phyloP scores from a whole-genome alignment of 2,113 vertebrate genomes.

The Mionectes macconnelli region DNA sequence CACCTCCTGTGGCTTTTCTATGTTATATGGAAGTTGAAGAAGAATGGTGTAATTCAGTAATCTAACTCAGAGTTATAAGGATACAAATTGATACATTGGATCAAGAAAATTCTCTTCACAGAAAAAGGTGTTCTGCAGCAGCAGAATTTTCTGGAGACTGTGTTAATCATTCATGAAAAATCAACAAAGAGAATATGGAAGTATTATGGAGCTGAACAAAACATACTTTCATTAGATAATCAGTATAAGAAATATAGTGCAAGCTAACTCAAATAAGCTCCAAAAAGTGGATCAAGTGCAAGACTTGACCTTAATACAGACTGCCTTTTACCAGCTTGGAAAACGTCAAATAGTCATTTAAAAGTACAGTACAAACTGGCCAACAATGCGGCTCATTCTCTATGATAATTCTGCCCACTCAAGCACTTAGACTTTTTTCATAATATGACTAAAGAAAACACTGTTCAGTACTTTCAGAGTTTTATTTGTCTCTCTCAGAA shows the following conservation, averaged over 20 bases:
- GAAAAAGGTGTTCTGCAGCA: neutral
- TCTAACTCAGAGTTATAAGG: neutral
- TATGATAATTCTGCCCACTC: neutral
- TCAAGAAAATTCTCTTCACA: neutral
- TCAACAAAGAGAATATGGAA: neutral
- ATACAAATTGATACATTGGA: neutral
- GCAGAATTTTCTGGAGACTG: constrained; percentile 3
- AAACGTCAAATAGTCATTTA: neutral
- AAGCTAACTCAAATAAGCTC: neutral
- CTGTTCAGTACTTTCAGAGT: neutral
- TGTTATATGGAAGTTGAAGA: constrained; percentile 33
- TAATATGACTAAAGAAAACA: neutral
- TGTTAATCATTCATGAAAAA: constrained; percentile 6
- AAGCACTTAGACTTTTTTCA: neutral
- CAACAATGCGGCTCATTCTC: neutral
- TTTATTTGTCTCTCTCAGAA: neutral
- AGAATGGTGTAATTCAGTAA: constrained; percentile 28
- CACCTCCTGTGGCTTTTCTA: neutral
- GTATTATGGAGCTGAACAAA: neutral
- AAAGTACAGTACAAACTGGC: neutral
- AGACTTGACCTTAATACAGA: neutral
- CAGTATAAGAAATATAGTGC: neutral
- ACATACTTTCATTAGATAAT: neutral
- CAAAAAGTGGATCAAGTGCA: neutral
- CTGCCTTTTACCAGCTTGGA: neutral